Conservation (phyloP, 2,888 invertebrate genomes). For the Glaucopsyche alexis region DNA sequence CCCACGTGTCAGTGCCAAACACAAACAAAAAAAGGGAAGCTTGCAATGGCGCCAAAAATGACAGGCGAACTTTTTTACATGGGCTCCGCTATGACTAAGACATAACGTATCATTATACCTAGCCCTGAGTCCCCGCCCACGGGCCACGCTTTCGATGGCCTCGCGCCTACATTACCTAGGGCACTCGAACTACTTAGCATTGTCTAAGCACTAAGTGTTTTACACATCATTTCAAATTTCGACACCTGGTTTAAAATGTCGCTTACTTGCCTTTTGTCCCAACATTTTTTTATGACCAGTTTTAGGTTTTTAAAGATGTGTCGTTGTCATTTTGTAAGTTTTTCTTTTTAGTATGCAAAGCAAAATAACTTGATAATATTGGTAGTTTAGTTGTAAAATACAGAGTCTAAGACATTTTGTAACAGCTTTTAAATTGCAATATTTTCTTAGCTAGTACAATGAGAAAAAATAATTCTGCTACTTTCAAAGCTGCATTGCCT, state of each 20-base stretch:
- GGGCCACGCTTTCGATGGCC: conserved; percentile 33
- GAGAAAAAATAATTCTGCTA: no score
- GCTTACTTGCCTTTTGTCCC: not conserved
- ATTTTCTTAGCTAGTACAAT: no score
- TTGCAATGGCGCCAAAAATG: conserved; percentile 24
- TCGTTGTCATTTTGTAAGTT: not conserved
- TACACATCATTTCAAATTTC: not conserved
- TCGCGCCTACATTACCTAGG: conserved; percentile 31
- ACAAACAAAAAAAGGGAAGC: not conserved
- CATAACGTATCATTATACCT: conserved; percentile 24
- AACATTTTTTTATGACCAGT: not conserved
- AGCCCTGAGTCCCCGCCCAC: conserved; percentile 32
- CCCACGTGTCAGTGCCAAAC: no score
- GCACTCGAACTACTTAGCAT: conserved; percentile 27
- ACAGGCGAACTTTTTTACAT: conserved; percentile 15
- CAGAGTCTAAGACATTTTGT: no score
- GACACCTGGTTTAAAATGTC: not conserved
- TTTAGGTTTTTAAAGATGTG: not conserved
- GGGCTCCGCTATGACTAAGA: conserved; percentile 12
- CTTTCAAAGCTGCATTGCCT: no score
- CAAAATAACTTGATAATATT: no score
- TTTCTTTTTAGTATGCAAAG: not conserved
- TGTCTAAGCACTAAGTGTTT: conserved; percentile 23
- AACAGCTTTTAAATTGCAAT: no score
- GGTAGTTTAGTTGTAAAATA: no score